Evolutionary conservation across 2,797 vertebrate genomes (phyloP).

Genomic region (Enteromius viviparus): DNA sequence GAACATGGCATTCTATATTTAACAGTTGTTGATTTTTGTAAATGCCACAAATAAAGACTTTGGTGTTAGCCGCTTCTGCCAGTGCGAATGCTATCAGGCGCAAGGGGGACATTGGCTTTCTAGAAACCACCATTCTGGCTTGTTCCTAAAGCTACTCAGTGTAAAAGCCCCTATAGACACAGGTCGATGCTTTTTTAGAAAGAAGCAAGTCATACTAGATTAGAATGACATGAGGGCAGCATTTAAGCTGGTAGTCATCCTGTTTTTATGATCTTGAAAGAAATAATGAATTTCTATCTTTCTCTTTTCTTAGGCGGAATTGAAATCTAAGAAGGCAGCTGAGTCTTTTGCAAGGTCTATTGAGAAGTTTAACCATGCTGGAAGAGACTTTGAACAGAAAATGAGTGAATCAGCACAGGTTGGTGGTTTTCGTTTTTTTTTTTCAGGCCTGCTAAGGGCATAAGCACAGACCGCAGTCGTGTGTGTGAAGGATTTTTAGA

Average conservation of each 20-base stretch:
- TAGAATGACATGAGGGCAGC: background rate
- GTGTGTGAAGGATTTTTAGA: slow-evolving; percentile 2
- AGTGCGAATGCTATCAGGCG: too few relatives aligned
- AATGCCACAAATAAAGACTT: too few relatives aligned
- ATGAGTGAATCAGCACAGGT: slow-evolving; percentile 94
- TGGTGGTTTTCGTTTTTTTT: slow-evolving; percentile 13
- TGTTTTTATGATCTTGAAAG: slow-evolving; percentile 2
- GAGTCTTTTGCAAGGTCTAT: slow-evolving; percentile 85
- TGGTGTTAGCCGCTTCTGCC: too few relatives aligned
- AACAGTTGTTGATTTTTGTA: too few relatives aligned
- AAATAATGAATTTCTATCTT: background rate
- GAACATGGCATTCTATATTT: too few relatives aligned
- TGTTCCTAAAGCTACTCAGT: background rate
- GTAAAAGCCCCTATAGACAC: background rate
- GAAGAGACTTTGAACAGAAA: slow-evolving; percentile 91
- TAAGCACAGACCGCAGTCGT: background rate
- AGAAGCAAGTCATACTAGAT: slow-evolving; percentile 1
- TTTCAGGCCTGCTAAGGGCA: background rate
- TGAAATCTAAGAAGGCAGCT: slow-evolving; percentile 91
- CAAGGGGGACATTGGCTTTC: too few relatives aligned
- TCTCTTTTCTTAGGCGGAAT: slow-evolving; percentile 80
- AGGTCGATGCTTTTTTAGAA: background rate
- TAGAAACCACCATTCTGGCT: background rate
- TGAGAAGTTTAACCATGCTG: slow-evolving; percentile 89
- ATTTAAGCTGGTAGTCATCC: slow-evolving; percentile 4